A percentile compares a stretch with the other conserved stretches of the same genome.
phyloP scores from a whole-genome alignment of 2,888 invertebrate genomes.

The Melikaiella ostensackeni region DNA sequence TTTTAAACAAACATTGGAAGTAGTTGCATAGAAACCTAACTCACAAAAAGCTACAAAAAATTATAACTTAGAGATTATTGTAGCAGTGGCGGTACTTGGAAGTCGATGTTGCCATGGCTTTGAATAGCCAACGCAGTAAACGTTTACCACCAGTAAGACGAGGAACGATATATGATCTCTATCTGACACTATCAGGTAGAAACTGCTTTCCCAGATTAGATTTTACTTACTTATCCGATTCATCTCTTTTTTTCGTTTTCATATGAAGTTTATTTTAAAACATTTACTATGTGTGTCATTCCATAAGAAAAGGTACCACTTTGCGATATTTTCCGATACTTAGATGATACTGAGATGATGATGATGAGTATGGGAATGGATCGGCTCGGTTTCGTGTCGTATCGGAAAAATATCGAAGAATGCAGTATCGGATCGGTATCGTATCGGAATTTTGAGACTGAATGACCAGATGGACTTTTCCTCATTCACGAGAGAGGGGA shows the following conservation, averaged over 20 bases:
- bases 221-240: slow-evolving; percentile 55
- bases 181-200: slow-evolving; percentile 93
- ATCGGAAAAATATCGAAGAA: too few species aligned
- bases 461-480: too few species aligned
- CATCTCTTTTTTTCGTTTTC: slow-evolving; percentile 49
- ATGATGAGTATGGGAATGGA: too few species aligned
- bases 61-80: slow-evolving; percentile 72
- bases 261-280: slow-evolving; percentile 51
- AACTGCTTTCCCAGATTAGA: slow-evolving; percentile 63
- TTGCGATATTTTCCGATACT: too few species aligned
- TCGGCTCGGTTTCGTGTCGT: too few species aligned
- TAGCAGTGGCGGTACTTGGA: slow-evolving; percentile 82
- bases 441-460: too few species aligned
- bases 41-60: neutral
- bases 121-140: slow-evolving; percentile 88
- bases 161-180: slow-evolving; percentile 89
- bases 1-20: too few species aligned
- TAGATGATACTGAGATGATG: too few species aligned
- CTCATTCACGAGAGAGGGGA: too few species aligned
- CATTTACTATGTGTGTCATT: slow-evolving; percentile 48
- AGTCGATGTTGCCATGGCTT: slow-evolving; percentile 84
- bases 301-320: too few species aligned
- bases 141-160: slow-evolving; percentile 89
- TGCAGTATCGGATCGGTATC: too few species aligned
- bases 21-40: too few species aligned